Conservation (phyloP, 2,113 vertebrate species). For the Neotragus pygmaeus region DNA sequence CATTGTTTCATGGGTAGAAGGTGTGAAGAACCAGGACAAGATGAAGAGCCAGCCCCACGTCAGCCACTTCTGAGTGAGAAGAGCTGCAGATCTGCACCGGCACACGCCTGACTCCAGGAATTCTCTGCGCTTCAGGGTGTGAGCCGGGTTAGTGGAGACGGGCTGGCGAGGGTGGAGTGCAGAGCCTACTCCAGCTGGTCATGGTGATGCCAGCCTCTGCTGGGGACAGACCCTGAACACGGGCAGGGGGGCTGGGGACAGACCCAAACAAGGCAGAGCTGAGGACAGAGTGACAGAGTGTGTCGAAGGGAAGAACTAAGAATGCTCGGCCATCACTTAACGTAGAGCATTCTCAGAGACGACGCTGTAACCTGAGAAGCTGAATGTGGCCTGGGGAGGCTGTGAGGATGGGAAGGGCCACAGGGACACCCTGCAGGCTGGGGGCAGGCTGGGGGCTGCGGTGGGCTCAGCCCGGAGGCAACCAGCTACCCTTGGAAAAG, state of each 20-base stretch:
- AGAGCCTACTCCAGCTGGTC: neutral
- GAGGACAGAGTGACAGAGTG: neutral
- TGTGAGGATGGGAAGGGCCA: neutral
- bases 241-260: neutral
- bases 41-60: neutral
- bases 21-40: neutral
- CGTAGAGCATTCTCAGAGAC: neutral
- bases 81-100: rapidly evolving
- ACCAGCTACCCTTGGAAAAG: too few species aligned
- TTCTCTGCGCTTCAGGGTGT: neutral
- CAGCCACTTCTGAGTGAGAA: neutral
- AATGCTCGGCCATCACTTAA: neutral
- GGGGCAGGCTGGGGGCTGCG: neutral
- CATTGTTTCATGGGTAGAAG: neutral
- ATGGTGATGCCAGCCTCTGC: rapidly evolving
- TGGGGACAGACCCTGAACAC: neutral
- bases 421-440: neutral
- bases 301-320: neutral
- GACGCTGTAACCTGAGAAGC: neutral
- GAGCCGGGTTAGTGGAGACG: rapidly evolving
- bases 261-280: neutral
- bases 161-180: neutral
- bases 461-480: neutral
- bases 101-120: rapidly evolving
- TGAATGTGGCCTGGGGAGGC: neutral